phyloP scores from a whole-genome alignment of 2,888 invertebrate species.

The Sepiola atlantica region DNA sequence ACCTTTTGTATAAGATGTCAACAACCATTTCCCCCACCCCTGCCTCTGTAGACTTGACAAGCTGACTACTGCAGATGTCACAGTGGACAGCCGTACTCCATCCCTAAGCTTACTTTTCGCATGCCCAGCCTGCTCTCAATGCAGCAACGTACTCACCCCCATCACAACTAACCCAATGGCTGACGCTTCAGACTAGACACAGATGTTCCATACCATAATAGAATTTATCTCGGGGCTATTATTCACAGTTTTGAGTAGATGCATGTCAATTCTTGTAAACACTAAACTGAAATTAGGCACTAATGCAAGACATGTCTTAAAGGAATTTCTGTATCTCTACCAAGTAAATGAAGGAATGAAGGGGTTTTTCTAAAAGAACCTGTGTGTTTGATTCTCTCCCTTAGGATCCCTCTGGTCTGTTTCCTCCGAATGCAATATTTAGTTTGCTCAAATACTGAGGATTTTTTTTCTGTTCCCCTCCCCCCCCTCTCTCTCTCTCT shows the following conservation, averaged over 20 bases:
- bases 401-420: neutral
- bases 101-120: neutral
- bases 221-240: neutral
- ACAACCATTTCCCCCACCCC: neutral
- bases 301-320: slow-evolving; percentile 19
- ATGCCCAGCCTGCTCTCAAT: neutral
- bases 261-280: neutral
- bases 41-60: neutral
- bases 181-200: neutral
- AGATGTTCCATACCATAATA: slow-evolving; percentile 8
- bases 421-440: slow-evolving; percentile 5
- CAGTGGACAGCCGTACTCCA: neutral
- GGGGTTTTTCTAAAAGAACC: slow-evolving; percentile 22
- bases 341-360: slow-evolving; percentile 21
- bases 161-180: neutral
- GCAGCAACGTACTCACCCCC: neutral
- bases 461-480: neutral
- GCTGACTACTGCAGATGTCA: slow-evolving; percentile 32
- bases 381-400: neutral
- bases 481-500: neutral
- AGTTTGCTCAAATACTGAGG: neutral
- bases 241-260: slow-evolving; percentile 32
- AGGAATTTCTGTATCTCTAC: neutral
- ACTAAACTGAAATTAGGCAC: slow-evolving; percentile 32
- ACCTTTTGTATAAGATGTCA: slow-evolving; percentile 24